Evolutionary conservation across 2,797 vertebrate genomes (phyloP), one percentile per base, ranked within the genome.

Genomic region (Corythornis leucogaster): DNA sequence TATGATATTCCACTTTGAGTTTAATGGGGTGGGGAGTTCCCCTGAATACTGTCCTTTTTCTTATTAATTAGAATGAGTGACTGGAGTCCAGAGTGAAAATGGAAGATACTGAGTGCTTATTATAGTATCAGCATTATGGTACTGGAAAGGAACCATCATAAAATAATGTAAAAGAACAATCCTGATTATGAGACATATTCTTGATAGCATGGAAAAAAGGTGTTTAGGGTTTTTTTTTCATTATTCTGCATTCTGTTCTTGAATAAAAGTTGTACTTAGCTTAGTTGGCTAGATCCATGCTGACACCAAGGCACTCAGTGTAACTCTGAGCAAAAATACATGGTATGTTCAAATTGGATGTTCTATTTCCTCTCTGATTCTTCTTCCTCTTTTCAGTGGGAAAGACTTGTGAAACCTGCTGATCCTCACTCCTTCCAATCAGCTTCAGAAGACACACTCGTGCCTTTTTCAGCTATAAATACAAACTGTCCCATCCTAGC

Each of bases 391-490:
- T 84, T 91, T 58, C 80, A 81, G 42, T 12, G 30, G 70, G 46
- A 91, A 83, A 63, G 15, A 50, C 26, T 91, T 94, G 57, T 81
- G 70, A 78, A 96, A 61, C 45, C 59, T 70, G 35, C 59, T 76
- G 12, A 62, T 81, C 77, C 51, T 87, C 43, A 83, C 35, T 83
- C 76, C 51, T 83, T 92, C 92, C 59, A 45, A n/a, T 78, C 54
- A 85, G 46, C 51, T 73, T 51, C 15, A 58, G 85, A 55, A 90
- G 63, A 87, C 48, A 90, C 43, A 58, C 26, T 74, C 31, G 11
- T 69, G 78, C 28, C 78, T 75, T 87, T 95, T 87, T 87, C 88
- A 89, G 67, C 61, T 74, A 76, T 58, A 92, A 88, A 87, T 42
- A 40, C 43, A 73, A 17, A 38, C 40, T 80, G 15, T 62, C 67